Evolutionary conservation across 2,113 vertebrate genomes (phyloP), one percentile per base, ranked within the genome.

Genomic region (Procavia capensis): DNA sequence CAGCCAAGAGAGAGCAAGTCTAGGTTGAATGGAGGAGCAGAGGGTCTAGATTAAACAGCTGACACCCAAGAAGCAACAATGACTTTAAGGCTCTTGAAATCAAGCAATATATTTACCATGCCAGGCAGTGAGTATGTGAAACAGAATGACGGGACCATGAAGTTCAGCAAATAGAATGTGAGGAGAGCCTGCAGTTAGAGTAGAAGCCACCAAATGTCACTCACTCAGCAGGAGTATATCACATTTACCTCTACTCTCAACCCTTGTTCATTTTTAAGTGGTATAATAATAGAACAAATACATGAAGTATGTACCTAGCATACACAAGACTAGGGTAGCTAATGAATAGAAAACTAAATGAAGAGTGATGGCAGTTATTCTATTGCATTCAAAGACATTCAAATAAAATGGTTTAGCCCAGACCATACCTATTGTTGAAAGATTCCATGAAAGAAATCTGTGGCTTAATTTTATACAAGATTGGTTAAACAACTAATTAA

Each of bases 201-300:
- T 17, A 94, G 90, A 74, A 85, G 63, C 34, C 72, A 94, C 43
- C 68, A 82, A 81, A 96, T 70, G 45, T 57, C 34, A 89, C 5
- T 3, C 10, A 3, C 34, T 76, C 20, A 20, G 57, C 75, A 91
- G 94, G 90, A 84, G 39, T 17, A 43, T 6, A 63, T 47, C 39
- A 72, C 57, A 25, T 57, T 43, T 47, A 76, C 50, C 76, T 84
- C 70, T 57, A 75, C 91, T 63, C n/a, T 57, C 68, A 87, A 24
- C 9, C 43, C 82, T 22, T 31, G 16, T 64, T 89, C 41, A 24
- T 81, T 95, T 95, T 45, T 87, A 89, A 88, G 72, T n/a, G 54
- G 57, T 36, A 47, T 29, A 78, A 74, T 54, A 68, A 85, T 57
- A 93, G 27, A 86, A 91, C 45, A 94, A 90, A 63, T n/a, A 68